phyloP scores from a whole-genome alignment of 2,888 invertebrate species.

The Hirudinaria manillensis region DNA sequence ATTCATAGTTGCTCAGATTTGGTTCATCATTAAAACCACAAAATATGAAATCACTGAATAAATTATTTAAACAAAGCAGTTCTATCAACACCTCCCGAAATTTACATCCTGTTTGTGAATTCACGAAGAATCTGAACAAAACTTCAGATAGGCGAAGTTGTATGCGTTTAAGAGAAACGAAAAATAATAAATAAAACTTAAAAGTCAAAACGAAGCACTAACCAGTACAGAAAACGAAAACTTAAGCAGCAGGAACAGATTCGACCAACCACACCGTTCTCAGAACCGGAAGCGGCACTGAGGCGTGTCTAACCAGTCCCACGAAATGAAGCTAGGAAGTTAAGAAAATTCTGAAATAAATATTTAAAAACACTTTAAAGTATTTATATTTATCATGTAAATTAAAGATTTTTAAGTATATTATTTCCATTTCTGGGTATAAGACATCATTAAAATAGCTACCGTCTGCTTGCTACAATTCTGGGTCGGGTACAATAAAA shows the following conservation, averaged over 20 bases:
- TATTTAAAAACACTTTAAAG: too few relatives aligned
- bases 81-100: not conserved
- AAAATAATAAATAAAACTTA: not conserved
- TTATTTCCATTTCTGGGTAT: too few relatives aligned
- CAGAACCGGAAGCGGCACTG: conserved; percentile 30
- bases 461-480: too few relatives aligned
- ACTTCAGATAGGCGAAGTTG: not conserved
- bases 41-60: not conserved
- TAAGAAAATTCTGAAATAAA: too few relatives aligned
- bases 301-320: conserved; percentile 22
- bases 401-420: too few relatives aligned
- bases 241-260: not conserved
- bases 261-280: not conserved
- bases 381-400: too few relatives aligned
- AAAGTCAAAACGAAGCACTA: not conserved
- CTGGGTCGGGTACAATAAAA: too few relatives aligned
- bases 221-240: conserved; percentile 1
- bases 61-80: not conserved
- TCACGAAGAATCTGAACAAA: not conserved
- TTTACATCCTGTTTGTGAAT: conserved; percentile 5
- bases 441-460: too few relatives aligned
- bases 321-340: too few relatives aligned
- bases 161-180: not conserved
- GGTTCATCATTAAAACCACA: not conserved
- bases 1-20: too few relatives aligned